phyloP scores from a whole-genome alignment of 2,888 invertebrate species.

The Athalia cordata region DNA sequence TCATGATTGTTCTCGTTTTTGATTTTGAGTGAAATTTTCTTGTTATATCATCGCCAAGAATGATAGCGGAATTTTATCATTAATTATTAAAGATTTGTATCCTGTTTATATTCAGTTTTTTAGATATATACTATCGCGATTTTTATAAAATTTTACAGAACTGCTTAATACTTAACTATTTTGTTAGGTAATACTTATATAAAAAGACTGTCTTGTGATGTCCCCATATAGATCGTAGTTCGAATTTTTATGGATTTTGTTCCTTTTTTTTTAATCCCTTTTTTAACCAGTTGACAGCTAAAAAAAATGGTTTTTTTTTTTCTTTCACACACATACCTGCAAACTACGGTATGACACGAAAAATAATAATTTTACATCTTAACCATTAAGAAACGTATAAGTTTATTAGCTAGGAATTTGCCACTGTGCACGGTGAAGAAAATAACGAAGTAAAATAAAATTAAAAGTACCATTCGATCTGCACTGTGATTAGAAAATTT shows the following conservation, averaged over 20 bases:
- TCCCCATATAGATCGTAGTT: conserved; percentile 34
- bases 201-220: conserved; percentile 44
- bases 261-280: background rate
- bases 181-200: conserved; percentile 27
- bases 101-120: background rate
- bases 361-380: too few species aligned
- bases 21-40: conserved; percentile 7
- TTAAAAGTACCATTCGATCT: conserved; percentile 18
- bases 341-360: too few species aligned
- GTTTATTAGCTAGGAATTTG: background rate
- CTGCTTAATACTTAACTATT: background rate
- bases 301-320: background rate
- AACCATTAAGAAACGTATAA: background rate
- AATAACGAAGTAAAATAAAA: background rate
- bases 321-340: too few species aligned
- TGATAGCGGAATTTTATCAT: background rate
- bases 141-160: conserved; percentile 16
- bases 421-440: background rate
- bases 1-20: background rate
- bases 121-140: background rate
- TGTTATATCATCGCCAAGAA: background rate
- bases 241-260: background rate
- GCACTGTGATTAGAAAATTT: conserved; percentile 42
- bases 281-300: conserved; percentile 8
- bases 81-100: background rate